A percentile compares a stretch with the other conserved stretches of the same genome.
Evolutionary conservation across 2,113 vertebrate genomes (phyloP).

Genomic region (Arothron firmamentum): DNA sequence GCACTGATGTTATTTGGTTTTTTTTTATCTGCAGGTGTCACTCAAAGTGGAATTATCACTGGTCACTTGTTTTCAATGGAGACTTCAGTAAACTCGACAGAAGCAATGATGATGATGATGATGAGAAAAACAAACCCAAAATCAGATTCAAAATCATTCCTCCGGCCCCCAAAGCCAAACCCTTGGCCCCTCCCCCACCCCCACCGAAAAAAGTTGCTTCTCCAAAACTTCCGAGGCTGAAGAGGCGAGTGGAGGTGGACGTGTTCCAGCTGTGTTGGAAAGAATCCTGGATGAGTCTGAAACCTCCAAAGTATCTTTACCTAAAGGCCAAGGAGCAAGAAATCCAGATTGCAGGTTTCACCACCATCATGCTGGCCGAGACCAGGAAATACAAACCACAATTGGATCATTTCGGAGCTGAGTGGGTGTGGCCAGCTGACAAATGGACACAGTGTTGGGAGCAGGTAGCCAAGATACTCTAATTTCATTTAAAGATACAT

Average conservation of each 20-base stretch:
- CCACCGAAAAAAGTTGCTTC: slow-evolving; percentile 17
- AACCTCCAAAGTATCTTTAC: slow-evolving; percentile 62
- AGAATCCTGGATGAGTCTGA: slow-evolving; percentile 67
- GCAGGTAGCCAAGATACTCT: slow-evolving; percentile 42
- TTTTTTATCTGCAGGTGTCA: slow-evolving; percentile 26
- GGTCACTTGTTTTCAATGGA: slow-evolving; percentile 12
- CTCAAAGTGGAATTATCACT: slow-evolving; percentile 62
- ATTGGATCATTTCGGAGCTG: background rate
- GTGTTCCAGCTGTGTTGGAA: slow-evolving; percentile 56
- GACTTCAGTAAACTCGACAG: slow-evolving; percentile 39
- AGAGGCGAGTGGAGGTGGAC: slow-evolving; percentile 63
- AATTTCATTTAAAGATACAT: background rate
- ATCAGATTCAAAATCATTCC: slow-evolving; percentile 60
- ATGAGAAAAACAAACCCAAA: slow-evolving; percentile 36
- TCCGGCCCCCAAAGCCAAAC: slow-evolving; percentile 47
- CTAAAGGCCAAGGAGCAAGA: slow-evolving; percentile 37
- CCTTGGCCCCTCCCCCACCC: slow-evolving; percentile 14
- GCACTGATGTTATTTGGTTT: background rate
- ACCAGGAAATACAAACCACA: slow-evolving; percentile 24
- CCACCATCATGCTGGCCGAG: slow-evolving; percentile 19
- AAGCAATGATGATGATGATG: slow-evolving; percentile 3
- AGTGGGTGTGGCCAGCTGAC: background rate
- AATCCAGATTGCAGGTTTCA: slow-evolving; percentile 16
- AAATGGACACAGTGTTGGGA: slow-evolving; percentile 58
- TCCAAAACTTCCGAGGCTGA: slow-evolving; percentile 6